Evolutionary conservation across 2,888 invertebrate genomes (phyloP).

Genomic region (Megaustenia siamemsis): DNA sequence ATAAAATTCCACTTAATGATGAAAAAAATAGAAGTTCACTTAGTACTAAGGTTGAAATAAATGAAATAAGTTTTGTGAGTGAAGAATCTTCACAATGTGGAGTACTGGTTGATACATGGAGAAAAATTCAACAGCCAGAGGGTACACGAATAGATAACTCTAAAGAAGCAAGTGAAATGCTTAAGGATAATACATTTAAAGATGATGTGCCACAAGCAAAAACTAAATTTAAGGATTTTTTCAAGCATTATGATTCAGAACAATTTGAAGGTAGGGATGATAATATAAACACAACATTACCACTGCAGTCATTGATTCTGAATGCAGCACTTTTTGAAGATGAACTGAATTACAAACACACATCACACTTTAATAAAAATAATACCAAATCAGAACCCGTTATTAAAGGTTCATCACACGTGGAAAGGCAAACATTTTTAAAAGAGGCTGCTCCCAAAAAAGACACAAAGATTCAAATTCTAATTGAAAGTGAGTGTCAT

Average conservation of each 20-base stretch:
- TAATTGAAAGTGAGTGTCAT: not conserved
- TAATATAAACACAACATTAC: not conserved
- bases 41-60: not conserved
- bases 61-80: not conserved
- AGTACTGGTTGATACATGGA: not conserved
- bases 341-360: not conserved
- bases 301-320: not conserved
- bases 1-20: not conserved
- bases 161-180: not conserved
- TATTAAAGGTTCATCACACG: not conserved
- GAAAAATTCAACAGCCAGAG: not conserved
- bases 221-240: not conserved
- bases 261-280: no score
- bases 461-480: no score
- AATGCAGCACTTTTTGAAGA: not conserved
- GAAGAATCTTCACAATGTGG: slow-evolving; percentile 8
- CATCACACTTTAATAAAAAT: not conserved
- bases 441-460: no score
- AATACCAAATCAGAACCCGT: not conserved
- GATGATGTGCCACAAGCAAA: not conserved
- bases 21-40: not conserved
- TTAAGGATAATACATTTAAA: not conserved
- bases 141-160: not conserved
- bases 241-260: not conserved
- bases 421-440: no score